Conservation (phyloP, 2,113 vertebrate species). For the Loxodonta africana region DNA sequence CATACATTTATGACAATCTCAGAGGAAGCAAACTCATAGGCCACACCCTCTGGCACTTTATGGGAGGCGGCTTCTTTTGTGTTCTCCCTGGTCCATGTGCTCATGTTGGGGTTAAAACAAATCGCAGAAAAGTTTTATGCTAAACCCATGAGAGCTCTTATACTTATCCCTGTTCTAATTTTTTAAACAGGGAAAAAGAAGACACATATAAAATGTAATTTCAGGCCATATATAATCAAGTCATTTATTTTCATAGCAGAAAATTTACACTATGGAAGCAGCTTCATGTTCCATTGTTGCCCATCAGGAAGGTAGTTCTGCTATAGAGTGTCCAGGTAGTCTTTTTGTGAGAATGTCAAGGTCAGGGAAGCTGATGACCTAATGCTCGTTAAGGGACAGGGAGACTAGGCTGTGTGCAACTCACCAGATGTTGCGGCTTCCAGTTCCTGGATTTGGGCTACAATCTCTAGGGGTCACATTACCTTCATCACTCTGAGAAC, state of each 20-base stretch:
- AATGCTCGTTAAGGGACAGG: neutral
- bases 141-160: neutral
- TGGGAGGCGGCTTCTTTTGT: neutral
- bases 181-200: neutral
- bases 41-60: neutral
- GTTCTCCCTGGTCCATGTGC: neutral
- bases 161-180: neutral
- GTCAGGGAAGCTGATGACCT: neutral
- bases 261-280: constrained; percentile 39
- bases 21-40: neutral
- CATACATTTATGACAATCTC: neutral
- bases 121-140: neutral
- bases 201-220: neutral
- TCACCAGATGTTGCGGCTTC: neutral
- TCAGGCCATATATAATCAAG: neutral
- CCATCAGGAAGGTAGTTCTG: neutral
- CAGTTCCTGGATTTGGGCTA: neutral
- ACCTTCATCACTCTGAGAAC: neutral
- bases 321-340: neutral
- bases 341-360: neutral
- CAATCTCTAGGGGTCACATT: neutral
- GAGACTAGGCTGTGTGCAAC: neutral
- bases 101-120: neutral
- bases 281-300: neutral
- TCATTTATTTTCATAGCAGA: neutral